phyloP scores from a whole-genome alignment of 2,113 vertebrate species.

The Phodopus roborovskii region DNA sequence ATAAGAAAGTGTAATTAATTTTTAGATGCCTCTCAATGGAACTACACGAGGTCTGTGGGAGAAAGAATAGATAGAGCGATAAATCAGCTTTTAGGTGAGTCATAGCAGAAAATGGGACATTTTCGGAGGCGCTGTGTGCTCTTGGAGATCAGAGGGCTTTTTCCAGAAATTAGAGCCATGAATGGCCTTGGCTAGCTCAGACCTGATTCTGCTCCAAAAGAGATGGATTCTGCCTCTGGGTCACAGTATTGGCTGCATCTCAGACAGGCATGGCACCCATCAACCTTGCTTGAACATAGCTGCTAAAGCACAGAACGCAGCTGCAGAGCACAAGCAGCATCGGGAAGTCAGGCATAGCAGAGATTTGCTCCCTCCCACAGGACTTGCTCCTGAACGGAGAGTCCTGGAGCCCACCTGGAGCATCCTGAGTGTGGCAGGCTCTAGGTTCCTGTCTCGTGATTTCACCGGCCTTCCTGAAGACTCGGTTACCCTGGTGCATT shows the following conservation, averaged over 20 bases:
- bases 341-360: neutral
- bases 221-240: conserved; percentile 86
- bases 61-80: neutral
- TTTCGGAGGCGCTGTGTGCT: neutral
- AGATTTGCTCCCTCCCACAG: neutral
- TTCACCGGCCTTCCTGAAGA: neutral
- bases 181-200: conserved; percentile 46
- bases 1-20: conserved; percentile 56
- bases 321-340: conserved; percentile 84
- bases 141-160: neutral
- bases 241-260: conserved; percentile 86
- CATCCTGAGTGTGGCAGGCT: neutral
- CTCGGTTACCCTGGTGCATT: accelerated
- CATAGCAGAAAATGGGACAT: neutral
- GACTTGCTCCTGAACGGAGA: neutral
- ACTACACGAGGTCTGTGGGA: neutral
- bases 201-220: conserved; percentile 81
- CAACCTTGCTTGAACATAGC: conserved; percentile 22
- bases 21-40: conserved; percentile 25
- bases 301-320: neutral
- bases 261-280: conserved; percentile 81
- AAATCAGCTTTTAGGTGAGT: neutral
- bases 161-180: neutral
- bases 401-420: conserved; percentile 59
- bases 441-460: neutral